Conservation (phyloP, 2,888 invertebrate species). For the Ichneumon xanthorius region DNA sequence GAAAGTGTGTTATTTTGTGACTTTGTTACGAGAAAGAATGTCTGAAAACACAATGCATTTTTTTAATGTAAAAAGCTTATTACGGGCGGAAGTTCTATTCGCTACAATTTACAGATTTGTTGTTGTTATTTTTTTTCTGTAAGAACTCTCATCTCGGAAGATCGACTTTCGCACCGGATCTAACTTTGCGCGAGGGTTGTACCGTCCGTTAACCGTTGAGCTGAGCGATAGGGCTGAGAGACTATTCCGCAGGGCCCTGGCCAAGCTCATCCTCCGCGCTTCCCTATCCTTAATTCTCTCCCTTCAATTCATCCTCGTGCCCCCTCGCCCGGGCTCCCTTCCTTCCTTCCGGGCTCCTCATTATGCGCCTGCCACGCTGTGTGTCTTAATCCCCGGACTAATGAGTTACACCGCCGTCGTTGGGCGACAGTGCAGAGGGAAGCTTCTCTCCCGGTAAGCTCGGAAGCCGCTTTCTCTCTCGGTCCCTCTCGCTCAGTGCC, state of each 20-base stretch:
- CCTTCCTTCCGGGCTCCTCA: slow-evolving; percentile 70
- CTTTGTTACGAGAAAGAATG: not conserved
- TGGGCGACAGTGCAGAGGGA: slow-evolving; percentile 39
- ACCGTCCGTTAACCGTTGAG: slow-evolving; percentile 24
- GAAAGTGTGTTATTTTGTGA: not conserved
- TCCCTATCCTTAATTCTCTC: slow-evolving; percentile 54
- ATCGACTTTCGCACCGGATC: slow-evolving; percentile 31
- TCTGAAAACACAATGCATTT: not conserved
- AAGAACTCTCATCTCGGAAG: not conserved
- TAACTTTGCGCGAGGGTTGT: slow-evolving; percentile 30
- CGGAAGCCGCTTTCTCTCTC: slow-evolving; percentile 41
- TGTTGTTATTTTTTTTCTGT: not conserved
- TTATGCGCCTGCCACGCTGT: slow-evolving; percentile 72
- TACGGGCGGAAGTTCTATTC: not conserved
- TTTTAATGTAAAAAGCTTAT: not conserved
- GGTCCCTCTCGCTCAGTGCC: not conserved
- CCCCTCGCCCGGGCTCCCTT: slow-evolving; percentile 43
- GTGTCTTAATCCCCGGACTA: slow-evolving; percentile 76
- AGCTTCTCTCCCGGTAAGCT: slow-evolving; percentile 53
- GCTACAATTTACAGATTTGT: not conserved
- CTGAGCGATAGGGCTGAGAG: slow-evolving; percentile 14
- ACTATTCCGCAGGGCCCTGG: slow-evolving; percentile 13
- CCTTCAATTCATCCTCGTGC: slow-evolving; percentile 42
- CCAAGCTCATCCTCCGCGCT: slow-evolving; percentile 37
- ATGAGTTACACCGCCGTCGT: slow-evolving; percentile 75